phyloP scores from a whole-genome alignment of 2,797 vertebrate genomes.

The Etheostoma perlongum region DNA sequence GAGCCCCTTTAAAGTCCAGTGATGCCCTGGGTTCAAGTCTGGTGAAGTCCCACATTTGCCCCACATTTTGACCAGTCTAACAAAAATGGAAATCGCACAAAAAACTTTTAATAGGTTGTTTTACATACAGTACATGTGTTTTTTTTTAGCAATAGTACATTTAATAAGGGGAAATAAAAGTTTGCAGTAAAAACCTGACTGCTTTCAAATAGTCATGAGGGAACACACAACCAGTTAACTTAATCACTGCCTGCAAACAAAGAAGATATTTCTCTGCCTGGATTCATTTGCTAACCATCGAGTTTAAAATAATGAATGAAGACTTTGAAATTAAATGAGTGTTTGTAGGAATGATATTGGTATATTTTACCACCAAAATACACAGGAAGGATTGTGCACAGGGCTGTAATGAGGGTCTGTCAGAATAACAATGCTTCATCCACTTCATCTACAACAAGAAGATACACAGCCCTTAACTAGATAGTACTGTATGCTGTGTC shows the following conservation, averaged over 20 bases:
- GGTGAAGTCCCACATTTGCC: background rate
- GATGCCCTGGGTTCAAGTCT: background rate
- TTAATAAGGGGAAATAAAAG: conserved; percentile 8
- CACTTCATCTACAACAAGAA: conserved; percentile 1
- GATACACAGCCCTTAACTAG: conserved; percentile 38
- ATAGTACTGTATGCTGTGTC: conserved; percentile 26
- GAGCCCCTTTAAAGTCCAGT: background rate
- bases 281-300: conserved; percentile 2
- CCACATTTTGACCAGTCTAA: background rate
- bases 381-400: background rate
- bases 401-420: background rate
- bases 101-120: background rate
- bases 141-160: background rate
- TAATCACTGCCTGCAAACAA: conserved; percentile 48
- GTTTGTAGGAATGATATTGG: background rate
- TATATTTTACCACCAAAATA: conserved; percentile 4
- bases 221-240: conserved; percentile 26
- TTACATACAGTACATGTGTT: background rate
- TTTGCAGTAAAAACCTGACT: conserved; percentile 4
- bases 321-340: conserved; percentile 28
- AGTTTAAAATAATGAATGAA: conserved; percentile 27
- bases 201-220: conserved; percentile 8
- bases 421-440: conserved; percentile 26
- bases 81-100: background rate
- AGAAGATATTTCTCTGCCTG: conserved; percentile 19